phyloP scores from a whole-genome alignment of 2,797 vertebrate genomes.

The Rhinophrynus dorsalis region DNA sequence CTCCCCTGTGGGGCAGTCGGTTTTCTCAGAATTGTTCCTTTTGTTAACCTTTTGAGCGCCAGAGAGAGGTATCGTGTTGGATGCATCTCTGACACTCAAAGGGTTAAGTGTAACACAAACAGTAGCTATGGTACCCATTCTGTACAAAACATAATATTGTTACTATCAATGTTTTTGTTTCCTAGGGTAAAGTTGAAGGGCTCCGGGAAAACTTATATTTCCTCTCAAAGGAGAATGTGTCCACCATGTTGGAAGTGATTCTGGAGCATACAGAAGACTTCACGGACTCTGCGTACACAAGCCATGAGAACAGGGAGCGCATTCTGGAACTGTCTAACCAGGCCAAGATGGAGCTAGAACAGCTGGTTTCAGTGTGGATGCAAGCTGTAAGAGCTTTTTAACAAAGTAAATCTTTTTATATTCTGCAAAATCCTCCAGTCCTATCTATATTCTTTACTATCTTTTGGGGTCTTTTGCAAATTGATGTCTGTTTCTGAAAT shows the following conservation, averaged over 20 bases:
- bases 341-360: slow-evolving; percentile 83
- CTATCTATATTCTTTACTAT: not conserved
- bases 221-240: slow-evolving; percentile 80
- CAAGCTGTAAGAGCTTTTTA: slow-evolving; percentile 80
- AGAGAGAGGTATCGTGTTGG: no score
- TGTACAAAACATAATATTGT: no score
- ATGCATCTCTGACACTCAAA: no score
- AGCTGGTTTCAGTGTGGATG: slow-evolving; percentile 85
- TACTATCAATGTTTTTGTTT: slow-evolving; percentile 46
- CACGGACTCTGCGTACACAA: slow-evolving; percentile 96
- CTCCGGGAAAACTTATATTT: slow-evolving; percentile 85
- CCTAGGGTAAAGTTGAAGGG: slow-evolving; percentile 84
- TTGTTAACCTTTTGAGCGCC: no score
- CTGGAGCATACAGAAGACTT: slow-evolving; percentile 94
- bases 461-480: not conserved
- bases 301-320: slow-evolving; percentile 91
- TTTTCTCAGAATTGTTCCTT: no score
- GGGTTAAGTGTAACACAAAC: no score
- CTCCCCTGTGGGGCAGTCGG: no score
- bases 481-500: not conserved
- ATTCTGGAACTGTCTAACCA: slow-evolving; percentile 88
- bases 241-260: slow-evolving; percentile 80
- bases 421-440: slow-evolving; percentile 34
- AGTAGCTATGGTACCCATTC: no score
- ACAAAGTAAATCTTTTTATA: slow-evolving; percentile 60